Evolutionary conservation across 2,888 invertebrate genomes (phyloP), one percentile per base, ranked within the genome.

Genomic region (Cosmia pyralina): DNA sequence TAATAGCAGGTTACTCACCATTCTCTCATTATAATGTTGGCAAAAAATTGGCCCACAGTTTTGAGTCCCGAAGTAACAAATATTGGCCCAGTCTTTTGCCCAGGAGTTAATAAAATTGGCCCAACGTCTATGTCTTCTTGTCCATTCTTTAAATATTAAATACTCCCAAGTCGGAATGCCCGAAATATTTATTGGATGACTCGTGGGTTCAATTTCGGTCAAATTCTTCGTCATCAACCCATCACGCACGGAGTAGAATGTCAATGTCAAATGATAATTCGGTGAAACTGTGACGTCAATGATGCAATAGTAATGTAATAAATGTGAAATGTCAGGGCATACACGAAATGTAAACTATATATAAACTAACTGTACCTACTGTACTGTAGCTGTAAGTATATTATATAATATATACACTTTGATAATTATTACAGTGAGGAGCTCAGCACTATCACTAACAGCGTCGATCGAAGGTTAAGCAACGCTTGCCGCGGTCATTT

Each of bases 1-100:
- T 78, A 66, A 66, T 75, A 64, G 38, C 22, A 66, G 55, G 71
- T 62, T 64, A 71, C 68, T 41, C 65, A 75, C n/a, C n/a, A n/a
- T n/a, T n/a, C n/a, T n/a, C n/a, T n/a, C 44, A 41, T 58, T 38
- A 38, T 2, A 52, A 69, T 52, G 22, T 58, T 66, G 57, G 69
- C 46, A 60, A 68, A 79, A 76, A 22, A 60, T 81, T 81, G 57
- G 77, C 50, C 4, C 28, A 28, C 8, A 22, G 13, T 46, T 2
- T 50, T 52, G 6, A 0, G 3, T 34, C 6, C 17, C 11, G 38
- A 28, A 15, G 1, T 53, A 17, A 60, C 46, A 50, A 59, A 52
- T 34, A 50, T 50, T 48, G 19, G 34, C n/a, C 53, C 17, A 46
- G 11, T 10, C 0, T 8, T 28, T n/a, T n/a, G n/a, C n/a, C 4